A percentile compares a stretch with the other conserved stretches of the same genome.
Evolutionary conservation across 2,113 vertebrate genomes (phyloP).

Genomic region (Tonatia bakeri): DNA sequence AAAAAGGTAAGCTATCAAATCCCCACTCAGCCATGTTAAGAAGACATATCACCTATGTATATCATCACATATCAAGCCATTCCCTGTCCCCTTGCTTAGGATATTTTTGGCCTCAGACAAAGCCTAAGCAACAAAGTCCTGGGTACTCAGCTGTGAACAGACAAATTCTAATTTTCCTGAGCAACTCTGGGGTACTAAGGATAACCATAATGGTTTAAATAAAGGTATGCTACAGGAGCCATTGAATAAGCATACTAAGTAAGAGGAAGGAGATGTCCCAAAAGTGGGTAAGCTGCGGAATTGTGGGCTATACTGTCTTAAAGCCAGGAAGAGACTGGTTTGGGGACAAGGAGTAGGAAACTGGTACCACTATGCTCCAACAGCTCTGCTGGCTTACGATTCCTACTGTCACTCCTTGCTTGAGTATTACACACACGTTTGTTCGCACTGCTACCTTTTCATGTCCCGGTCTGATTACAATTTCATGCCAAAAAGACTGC

Average conservation of each 20-base stretch:
- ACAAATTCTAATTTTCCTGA: not conserved
- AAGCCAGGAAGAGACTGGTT: not conserved
- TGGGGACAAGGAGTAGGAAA: not conserved
- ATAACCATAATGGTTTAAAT: not conserved
- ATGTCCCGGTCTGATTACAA: not conserved
- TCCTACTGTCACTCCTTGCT: not conserved
- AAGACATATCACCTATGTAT: not conserved
- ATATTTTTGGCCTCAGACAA: not conserved
- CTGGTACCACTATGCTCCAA: not conserved
- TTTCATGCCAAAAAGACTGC: not conserved
- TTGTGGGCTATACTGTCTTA: not conserved
- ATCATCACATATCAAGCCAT: not conserved
- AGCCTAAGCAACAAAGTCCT: not conserved
- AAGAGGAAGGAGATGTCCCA: not conserved
- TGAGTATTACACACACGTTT: not conserved
- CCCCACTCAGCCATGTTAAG: not conserved
- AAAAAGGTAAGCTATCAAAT: slow-evolving; percentile 19
- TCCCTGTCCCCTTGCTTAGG: not conserved
- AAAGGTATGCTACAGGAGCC: not conserved
- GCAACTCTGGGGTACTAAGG: not conserved
- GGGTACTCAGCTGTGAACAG: not conserved
- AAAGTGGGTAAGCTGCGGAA: not conserved
- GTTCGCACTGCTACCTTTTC: not conserved
- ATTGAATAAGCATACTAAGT: not conserved
- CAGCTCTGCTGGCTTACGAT: not conserved